Base-by-base conservation (phyloP, 2,113 vertebrate genomes). In the Pavo muticus region DNA sequence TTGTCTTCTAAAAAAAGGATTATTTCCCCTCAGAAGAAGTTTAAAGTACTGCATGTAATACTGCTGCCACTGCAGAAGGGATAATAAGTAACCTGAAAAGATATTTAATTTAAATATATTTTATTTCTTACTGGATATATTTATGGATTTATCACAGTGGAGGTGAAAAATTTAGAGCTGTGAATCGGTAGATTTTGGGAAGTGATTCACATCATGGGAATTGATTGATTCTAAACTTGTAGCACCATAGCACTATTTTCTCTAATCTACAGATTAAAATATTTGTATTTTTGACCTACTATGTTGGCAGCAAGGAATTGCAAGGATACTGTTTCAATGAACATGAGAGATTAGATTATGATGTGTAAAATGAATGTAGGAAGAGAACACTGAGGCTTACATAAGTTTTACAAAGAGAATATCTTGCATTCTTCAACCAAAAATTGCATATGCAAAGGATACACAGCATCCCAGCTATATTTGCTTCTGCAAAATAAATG, bases 1-100 rank as follows among this genome's bases (percentile, higher is more conserved):
- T 37, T 68, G 2, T 0, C 2, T 75, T 9, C 52, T 42, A 11
- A 23, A 30, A 71, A 37, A 57, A 30, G 1, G 1, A 1, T 11
- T 21, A 52, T 84, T 73, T 32, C 4, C 16, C 39, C 10, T 70
- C 32, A 57, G 14, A 5, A 52, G 64, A 60, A 69, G 4, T 61
- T 15, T 48, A 21, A 87, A 82, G 11, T 81, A 67, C 59, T 77
- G 29, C 32, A 42, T 77, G 71, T 64, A 63, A 64, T 5, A 1
- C 14, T 56, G 13, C 68, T 88, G 13, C 11, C 16, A 69, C 12
- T 29, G 16, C 27, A 79, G 35, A 91, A 4, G 3, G 18, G 10
- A 20, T 69, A 48, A 40, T 67, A 78, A 78, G 27, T 25, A 40
- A 13, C 30, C 47, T 72, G 52, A 48, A 81, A 82, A 3, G 10